Conservation (phyloP, 2,797 vertebrate species). For the Acanthopagrus latus region DNA sequence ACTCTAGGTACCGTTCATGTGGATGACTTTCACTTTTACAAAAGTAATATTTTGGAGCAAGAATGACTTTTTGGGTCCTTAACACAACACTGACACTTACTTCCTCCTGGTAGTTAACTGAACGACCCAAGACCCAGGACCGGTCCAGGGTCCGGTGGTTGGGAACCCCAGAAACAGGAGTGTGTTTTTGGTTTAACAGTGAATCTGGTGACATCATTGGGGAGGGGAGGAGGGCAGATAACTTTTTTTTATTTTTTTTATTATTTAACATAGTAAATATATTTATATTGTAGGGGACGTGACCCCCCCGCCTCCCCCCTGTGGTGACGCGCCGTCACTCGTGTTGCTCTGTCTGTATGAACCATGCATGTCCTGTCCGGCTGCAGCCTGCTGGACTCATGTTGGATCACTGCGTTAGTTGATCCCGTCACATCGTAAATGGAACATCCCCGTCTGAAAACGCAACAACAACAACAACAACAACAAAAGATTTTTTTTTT, state of each 20-base stretch:
- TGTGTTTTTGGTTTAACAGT: background rate
- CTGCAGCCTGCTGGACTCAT: constrained; percentile 34
- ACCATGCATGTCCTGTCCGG: constrained; percentile 22
- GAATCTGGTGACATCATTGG: background rate
- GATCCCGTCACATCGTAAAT: background rate
- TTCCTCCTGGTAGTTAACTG: no score
- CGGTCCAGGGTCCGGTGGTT: background rate
- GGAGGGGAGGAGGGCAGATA: background rate
- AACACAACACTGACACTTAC: no score
- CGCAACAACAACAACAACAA: no score
- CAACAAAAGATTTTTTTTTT: no score
- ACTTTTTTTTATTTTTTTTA: no score
- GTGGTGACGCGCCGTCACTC: background rate
- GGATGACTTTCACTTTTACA: no score
- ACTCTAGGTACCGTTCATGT: no score
- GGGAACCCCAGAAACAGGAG: no score
- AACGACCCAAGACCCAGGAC: no score
- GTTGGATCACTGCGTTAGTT: constrained; percentile 24
- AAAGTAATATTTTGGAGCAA: no score
- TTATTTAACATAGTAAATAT: no score
- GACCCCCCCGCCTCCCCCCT: constrained; percentile 4
- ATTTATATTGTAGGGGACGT: background rate
- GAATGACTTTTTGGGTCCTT: no score
- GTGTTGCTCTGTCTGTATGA: constrained; percentile 24
- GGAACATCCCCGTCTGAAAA: constrained; percentile 34